Conservation (phyloP, 2,888 invertebrate genomes). For the Xestia sexstrigata region DNA sequence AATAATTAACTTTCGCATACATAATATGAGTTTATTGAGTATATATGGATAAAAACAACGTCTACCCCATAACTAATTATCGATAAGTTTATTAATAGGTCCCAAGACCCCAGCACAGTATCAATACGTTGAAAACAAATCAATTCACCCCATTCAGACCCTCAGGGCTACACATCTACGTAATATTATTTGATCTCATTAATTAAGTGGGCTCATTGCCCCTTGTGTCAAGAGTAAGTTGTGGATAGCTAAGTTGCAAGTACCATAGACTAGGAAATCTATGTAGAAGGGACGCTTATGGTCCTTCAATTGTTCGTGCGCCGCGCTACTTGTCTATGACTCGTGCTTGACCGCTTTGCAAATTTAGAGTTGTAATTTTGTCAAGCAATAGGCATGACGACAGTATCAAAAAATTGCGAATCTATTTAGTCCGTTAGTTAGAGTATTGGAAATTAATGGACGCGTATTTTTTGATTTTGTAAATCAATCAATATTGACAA, state of each 20-base stretch:
- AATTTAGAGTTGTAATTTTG: neutral
- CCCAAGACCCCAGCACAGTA: neutral
- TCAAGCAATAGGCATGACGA: too few species aligned
- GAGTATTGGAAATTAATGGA: too few species aligned
- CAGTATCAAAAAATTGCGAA: too few species aligned
- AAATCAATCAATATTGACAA: too few species aligned
- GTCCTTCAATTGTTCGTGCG: neutral
- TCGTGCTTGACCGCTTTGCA: neutral
- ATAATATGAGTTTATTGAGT: neutral
- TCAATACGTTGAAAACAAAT: conserved; percentile 39
- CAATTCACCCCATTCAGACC: conserved; percentile 33
- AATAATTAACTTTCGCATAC: neutral
- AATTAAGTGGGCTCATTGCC: conserved; percentile 70
- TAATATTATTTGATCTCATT: conserved; percentile 60
- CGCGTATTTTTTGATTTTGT: too few species aligned
- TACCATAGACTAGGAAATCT: conserved; percentile 21
- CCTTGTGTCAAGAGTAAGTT: conserved; percentile 62
- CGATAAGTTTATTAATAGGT: conserved; percentile 9
- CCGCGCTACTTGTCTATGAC: neutral
- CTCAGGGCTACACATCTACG: conserved; percentile 23
- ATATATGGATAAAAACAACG: neutral
- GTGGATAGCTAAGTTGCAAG: conserved; percentile 68
- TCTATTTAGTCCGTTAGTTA: too few species aligned
- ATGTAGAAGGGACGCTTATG: neutral
- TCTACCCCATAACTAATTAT: conserved; percentile 1